Percentiles rank a stretch among this genome's conserved stretches.
phyloP scores from a whole-genome alignment of 2,797 vertebrate genomes.

The Clarias platycephalus region DNA sequence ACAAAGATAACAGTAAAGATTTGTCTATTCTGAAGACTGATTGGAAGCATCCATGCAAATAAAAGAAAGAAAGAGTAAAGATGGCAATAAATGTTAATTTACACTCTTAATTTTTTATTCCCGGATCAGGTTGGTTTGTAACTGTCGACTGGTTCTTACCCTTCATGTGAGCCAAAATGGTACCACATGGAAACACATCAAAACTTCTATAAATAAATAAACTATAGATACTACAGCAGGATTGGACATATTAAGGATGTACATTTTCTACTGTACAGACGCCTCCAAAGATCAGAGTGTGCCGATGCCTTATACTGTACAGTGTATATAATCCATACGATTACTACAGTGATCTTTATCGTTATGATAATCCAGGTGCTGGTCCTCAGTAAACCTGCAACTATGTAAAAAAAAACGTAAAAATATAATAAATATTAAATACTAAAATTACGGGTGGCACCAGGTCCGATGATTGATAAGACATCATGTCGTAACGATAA shows the following conservation, averaged over 20 bases:
- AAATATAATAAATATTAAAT: too few species aligned
- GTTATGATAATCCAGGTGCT: too few species aligned
- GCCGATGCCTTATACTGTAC: too few species aligned
- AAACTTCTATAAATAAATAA: conserved; percentile 73
- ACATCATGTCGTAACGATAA: fast-evolving
- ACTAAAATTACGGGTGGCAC: too few species aligned
- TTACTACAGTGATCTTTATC: too few species aligned
- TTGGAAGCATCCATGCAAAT: background rate
- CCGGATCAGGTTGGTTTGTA: conserved; percentile 39
- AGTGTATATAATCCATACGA: too few species aligned
- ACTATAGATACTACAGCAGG: conserved; percentile 77
- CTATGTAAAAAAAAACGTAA: too few species aligned
- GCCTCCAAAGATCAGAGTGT: too few species aligned
- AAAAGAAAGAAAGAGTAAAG: background rate
- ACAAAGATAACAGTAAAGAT: background rate
- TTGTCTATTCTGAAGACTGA: background rate
- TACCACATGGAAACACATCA: conserved; percentile 65
- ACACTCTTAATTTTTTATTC: background rate
- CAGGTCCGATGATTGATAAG: background rate
- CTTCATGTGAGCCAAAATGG: conserved; percentile 71
- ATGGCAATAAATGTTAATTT: background rate
- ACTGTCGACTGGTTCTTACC: conserved; percentile 67
- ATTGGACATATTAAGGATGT: conserved; percentile 79
- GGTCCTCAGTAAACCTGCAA: too few species aligned
- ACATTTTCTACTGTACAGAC: conserved; percentile 29